Percentiles rank a stretch among this genome's conserved stretches.
Evolutionary conservation across 1,140 invertebrate genomes (phyloP).

Genomic region (Aricia agestis): DNA sequence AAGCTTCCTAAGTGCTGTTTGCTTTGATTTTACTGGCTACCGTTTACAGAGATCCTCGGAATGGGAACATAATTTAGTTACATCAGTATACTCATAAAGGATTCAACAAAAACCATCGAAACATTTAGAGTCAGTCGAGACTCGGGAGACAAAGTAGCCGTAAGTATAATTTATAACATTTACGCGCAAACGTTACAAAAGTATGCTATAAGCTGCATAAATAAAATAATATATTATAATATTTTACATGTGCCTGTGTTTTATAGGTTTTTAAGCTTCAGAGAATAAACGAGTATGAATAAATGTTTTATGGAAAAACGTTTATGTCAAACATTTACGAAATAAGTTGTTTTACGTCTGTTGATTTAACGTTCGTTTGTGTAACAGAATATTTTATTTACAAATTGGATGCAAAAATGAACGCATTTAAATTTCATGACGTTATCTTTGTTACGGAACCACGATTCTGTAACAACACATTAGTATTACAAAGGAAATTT

Average conservation of each 20-base stretch:
- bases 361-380: neutral
- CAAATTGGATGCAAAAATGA: neutral
- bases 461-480: slow-evolving; percentile 11
- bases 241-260: neutral
- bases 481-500: slow-evolving; percentile 10
- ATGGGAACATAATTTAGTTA: neutral
- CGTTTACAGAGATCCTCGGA: neutral
- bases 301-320: neutral
- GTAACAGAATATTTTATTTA: neutral
- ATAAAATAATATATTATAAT: neutral
- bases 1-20: slow-evolving; percentile 18
- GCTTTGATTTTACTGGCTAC: slow-evolving; percentile 21
- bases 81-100: no score
- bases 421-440: slow-evolving; percentile 7
- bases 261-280: neutral
- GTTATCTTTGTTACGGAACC: neutral
- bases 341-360: neutral
- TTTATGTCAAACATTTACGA: neutral
- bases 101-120: no score
- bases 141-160: no score
- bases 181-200: neutral
- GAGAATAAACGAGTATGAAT: neutral
- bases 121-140: no score
- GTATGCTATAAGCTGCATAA: neutral
- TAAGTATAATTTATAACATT: no score